Percentiles rank a stretch among this genome's conserved stretches.
phyloP scores from a whole-genome alignment of 2,888 invertebrate species.

The Mermis nigrescens region DNA sequence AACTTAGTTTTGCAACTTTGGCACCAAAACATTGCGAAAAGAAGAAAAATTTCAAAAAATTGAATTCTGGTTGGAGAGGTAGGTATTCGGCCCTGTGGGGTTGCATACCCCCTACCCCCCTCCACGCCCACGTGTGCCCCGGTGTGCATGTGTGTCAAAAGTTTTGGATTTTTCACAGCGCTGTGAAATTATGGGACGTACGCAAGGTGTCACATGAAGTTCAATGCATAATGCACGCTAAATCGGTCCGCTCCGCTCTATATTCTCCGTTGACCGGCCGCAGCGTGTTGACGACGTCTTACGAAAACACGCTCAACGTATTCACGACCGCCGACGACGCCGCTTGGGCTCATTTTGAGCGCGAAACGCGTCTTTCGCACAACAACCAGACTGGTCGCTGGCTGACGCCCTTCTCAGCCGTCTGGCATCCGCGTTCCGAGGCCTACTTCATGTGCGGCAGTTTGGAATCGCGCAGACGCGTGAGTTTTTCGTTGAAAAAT shows the following conservation, averaged over 20 bases:
- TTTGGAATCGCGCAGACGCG: constrained; percentile 32
- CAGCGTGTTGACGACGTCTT: constrained; percentile 33
- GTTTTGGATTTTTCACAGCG: too few relatives aligned
- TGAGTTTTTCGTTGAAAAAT: constrained; percentile 16
- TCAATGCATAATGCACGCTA: neutral
- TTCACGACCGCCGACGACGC: constrained; percentile 11
- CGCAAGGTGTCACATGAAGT: constrained; percentile 11
- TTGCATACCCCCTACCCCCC: too few relatives aligned
- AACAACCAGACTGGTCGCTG: constrained; percentile 37
- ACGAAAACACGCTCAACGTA: constrained; percentile 33
- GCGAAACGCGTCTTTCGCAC: constrained; percentile 25
- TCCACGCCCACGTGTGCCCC: too few relatives aligned
- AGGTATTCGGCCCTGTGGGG: too few relatives aligned
- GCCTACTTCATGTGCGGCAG: constrained; percentile 36
- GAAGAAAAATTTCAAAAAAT: too few relatives aligned
- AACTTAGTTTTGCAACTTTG: too few relatives aligned
- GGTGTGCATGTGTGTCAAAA: too few relatives aligned
- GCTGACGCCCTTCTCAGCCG: constrained; percentile 36
- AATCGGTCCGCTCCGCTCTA: constrained; percentile 21
- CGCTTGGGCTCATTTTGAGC: neutral
- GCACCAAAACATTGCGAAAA: too few relatives aligned
- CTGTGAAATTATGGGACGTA: constrained; percentile 12
- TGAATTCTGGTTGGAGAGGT: too few relatives aligned
- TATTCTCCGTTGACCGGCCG: constrained; percentile 36
- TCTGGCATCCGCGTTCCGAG: constrained; percentile 36